These are phyloP conservation scores for Thysanoteuthis rhombus DNA, from an alignment of 2,888 invertebrate species.

Conservation along the genomic window DNA sequence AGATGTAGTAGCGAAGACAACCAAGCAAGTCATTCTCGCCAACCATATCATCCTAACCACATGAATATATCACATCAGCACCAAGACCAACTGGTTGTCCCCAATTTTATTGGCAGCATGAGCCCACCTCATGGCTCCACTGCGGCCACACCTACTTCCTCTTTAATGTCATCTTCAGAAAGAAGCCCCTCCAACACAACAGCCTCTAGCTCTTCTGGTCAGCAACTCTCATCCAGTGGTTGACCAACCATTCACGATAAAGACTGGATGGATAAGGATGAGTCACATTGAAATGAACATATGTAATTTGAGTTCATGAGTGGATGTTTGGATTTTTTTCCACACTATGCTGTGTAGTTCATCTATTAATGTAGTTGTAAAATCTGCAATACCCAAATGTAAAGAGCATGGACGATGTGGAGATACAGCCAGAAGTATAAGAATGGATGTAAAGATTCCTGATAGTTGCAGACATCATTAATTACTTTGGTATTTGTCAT, in stretches of 20 bases:
- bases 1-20: not conserved
- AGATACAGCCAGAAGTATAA: not conserved
- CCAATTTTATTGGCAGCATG: not conserved
- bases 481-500: not conserved
- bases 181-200: not conserved
- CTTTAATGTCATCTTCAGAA: slow-evolving; percentile 1
- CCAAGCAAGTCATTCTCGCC: not conserved
- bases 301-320: not conserved
- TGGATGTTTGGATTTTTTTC: not conserved
- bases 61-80: not conserved
- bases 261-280: not conserved
- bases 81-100: not conserved
- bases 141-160: not conserved
- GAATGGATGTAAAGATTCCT: not conserved
- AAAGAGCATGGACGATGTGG: not conserved
- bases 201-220: not conserved
- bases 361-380: not conserved
- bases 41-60: not conserved
- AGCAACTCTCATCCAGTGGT: too few species aligned
- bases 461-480: not conserved
- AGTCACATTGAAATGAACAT: not conserved
- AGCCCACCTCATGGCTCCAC: not conserved
- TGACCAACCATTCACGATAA: not conserved
- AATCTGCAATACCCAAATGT: not conserved
- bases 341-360: not conserved